A percentile compares a stretch with the other conserved stretches of the same genome.
These are phyloP conservation scores for Luidia sarsii DNA, from an alignment of 53 echinoderm and acorn worm genomes.

Conservation along the genomic window DNA sequence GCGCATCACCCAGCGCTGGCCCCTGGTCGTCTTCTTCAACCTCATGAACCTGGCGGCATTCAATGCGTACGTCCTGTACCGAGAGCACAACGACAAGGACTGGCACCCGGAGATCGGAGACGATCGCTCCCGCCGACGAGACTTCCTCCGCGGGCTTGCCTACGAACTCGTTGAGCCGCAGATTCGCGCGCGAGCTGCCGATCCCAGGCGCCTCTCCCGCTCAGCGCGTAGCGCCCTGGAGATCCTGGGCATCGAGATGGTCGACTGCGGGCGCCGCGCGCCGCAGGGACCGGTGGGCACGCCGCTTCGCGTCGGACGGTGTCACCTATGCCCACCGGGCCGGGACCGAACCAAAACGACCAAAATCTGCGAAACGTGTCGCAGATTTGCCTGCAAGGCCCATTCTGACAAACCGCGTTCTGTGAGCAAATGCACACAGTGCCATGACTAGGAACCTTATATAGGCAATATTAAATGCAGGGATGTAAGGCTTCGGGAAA, in stretches of 20 bases:
- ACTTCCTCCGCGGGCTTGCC: constrained; percentile 2
- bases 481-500: too few relatives aligned
- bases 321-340: background rate
- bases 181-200: background rate
- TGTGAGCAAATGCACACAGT: background rate
- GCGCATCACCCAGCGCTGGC: constrained; percentile 35
- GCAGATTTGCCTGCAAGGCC: constrained; percentile 3
- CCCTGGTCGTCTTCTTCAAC: constrained; percentile 21
- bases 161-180: background rate
- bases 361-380: constrained; percentile 1
- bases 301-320: background rate
- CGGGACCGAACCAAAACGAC: background rate
- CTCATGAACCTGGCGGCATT: constrained; percentile 18
- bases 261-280: background rate
- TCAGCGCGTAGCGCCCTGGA: background rate
- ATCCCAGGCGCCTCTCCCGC: background rate
- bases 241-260: background rate
- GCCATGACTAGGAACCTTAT: too few relatives aligned
- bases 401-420: background rate
- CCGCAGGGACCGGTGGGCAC: background rate
- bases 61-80: constrained; percentile 12
- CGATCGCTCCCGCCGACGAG: background rate
- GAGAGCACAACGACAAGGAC: background rate
- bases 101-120: background rate
- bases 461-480: too few relatives aligned